Percentiles rank a stretch among this genome's conserved stretches.
phyloP scores from a whole-genome alignment of 2,113 vertebrate species.

The Todiramphus saurophagus region DNA sequence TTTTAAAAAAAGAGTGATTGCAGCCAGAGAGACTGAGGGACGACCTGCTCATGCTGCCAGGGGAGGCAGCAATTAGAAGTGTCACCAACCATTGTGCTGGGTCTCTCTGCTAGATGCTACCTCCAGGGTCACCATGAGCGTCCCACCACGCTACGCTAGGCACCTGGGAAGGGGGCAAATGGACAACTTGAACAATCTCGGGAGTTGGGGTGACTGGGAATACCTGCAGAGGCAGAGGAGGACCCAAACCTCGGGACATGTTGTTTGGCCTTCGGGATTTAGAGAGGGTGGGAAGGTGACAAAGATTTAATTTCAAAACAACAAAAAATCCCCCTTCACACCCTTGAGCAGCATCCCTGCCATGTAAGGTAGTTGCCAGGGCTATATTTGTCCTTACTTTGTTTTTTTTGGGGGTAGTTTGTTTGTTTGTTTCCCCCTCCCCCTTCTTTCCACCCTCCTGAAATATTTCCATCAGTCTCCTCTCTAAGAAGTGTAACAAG shows the following conservation, averaged over 20 bases:
- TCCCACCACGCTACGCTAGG: not conserved
- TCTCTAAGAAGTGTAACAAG: not conserved
- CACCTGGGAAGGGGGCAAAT: accelerated
- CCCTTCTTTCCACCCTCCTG: not conserved
- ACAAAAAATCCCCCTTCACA: not conserved
- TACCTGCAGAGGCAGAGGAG: not conserved
- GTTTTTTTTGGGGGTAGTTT: not conserved
- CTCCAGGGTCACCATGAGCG: not conserved
- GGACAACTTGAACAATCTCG: not conserved
- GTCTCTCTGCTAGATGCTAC: too few relatives aligned
- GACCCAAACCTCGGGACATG: not conserved
- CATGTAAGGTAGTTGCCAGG: not conserved
- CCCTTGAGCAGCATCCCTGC: not conserved
- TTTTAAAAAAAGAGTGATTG: not conserved
- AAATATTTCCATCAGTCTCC: not conserved
- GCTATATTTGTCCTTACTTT: not conserved
- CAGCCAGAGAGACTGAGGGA: not conserved
- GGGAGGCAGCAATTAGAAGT: not conserved
- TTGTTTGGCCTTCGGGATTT: not conserved
- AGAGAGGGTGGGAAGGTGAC: not conserved
- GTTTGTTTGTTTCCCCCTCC: not conserved
- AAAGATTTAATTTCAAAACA: not conserved
- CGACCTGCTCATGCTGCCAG: not conserved
- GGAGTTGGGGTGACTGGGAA: not conserved
- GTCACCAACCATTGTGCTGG: accelerated